Base-by-base conservation (phyloP, 2,797 vertebrate species). In the Molossus molossus region DNA sequence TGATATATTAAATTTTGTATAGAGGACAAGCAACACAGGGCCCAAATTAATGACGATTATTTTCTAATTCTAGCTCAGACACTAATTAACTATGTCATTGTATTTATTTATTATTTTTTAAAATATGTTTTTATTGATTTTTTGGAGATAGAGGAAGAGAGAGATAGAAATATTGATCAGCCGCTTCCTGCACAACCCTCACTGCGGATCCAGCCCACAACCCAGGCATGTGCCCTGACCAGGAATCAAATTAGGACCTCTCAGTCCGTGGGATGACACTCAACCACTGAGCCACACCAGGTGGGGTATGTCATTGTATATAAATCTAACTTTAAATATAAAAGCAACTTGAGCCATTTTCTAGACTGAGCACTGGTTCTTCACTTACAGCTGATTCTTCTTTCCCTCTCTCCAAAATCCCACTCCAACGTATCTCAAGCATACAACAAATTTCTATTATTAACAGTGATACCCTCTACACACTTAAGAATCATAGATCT, bases 271-370 rank as follows among this genome's bases (percentile, higher is more conserved):
- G 40, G 40, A 45, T 45, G 40, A 45, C 40, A 45, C 40, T 45
- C 40, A 45, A 45, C 40, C 40, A 45, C 40, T 45, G 40, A 45
- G 40, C 40, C 40, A 45, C 40, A 45, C 40, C 6, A 6, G 40
- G 5, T 45, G 40, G 40, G 40, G 40, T 90, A 57, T 80, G 92
- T 79, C 76, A 82, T 77, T 90, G 95, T 91, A 62, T 86, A 92
- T 94, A 96, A 94, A 79, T 82, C 33, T 91, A 94, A 87, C 67
- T 75, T 92, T 94, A 80, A 96, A 96, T 95, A 95, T 57, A 91
- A 91, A 96, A 55, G n/a, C 64, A 58, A 83, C 40, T 27, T 37
- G 60, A 90, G 84, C 12, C 25, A n/a, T 95, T 95, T 90, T 85
- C 83, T 81, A 82, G 60, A 94, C 14, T 67, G 6, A 88, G 20